phyloP scores from a whole-genome alignment of 2,888 invertebrate species.

The Caradrina kadenii region DNA sequence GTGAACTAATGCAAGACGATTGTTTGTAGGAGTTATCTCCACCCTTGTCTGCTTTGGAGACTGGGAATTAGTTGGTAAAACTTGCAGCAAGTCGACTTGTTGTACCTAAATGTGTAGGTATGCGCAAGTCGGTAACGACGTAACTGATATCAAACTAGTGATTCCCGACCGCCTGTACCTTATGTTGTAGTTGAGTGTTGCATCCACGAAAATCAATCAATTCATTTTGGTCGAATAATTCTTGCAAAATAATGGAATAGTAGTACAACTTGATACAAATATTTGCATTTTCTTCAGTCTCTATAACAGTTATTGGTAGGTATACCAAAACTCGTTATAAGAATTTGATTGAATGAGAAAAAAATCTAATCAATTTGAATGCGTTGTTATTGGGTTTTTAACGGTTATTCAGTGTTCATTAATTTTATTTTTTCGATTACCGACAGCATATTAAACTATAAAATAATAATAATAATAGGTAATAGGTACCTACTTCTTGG shows the following conservation, averaged over 20 bases:
- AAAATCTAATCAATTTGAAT: background rate
- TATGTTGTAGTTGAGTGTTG: background rate
- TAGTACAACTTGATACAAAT: background rate
- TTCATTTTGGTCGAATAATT: background rate
- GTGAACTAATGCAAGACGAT: no score
- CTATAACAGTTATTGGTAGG: no score
- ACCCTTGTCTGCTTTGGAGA: no score
- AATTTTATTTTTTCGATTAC: background rate
- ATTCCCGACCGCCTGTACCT: conserved; percentile 5
- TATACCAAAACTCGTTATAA: background rate
- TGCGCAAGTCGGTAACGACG: background rate
- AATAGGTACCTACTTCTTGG: background rate
- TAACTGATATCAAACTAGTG: background rate
- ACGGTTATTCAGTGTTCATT: conserved; percentile 1
- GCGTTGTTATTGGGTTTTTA: background rate
- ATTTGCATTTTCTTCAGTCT: no score
- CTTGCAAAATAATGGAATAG: background rate
- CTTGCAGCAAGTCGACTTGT: background rate
- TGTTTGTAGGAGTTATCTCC: no score
- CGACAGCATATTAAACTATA: background rate
- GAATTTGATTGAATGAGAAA: conserved; percentile 7
- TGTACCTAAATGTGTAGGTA: background rate
- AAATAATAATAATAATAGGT: no score
- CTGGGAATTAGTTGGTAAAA: background rate
- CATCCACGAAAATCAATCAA: no score